A percentile compares a stretch with the other conserved stretches of the same genome.
These are phyloP conservation scores for Heliconius hermathena DNA, from an alignment of 1,140 invertebrate species.

Conservation along the genomic window DNA sequence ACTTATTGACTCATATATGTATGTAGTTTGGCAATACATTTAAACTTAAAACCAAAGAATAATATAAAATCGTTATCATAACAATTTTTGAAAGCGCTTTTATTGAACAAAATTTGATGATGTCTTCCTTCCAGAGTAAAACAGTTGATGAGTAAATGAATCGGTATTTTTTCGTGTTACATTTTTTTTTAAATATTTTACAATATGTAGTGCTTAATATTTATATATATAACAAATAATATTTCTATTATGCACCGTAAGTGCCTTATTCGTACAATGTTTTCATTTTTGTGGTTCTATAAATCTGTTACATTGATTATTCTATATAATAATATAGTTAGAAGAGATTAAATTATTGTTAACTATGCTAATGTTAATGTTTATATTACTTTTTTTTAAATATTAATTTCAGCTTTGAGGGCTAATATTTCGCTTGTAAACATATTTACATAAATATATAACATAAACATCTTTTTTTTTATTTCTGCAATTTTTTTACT, in stretches of 20 bases:
- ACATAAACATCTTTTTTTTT: neutral
- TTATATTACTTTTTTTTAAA: constrained; percentile 59
- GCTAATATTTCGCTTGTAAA: constrained; percentile 13
- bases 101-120: constrained; percentile 22
- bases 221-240: constrained; percentile 63
- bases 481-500: neutral
- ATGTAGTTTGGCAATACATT: constrained; percentile 51
- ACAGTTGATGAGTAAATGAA: constrained; percentile 65
- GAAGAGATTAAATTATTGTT: constrained; percentile 82
- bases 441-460: constrained; percentile 1
- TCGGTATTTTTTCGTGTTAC: constrained; percentile 45
- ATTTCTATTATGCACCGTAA: constrained; percentile 66
- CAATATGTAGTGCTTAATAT: constrained; percentile 71
- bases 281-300: constrained; percentile 72
- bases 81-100: constrained; percentile 23
- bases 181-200: constrained; percentile 63
- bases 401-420: constrained; percentile 42
- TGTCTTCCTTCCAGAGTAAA: constrained; percentile 31
- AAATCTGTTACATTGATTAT: constrained; percentile 75
- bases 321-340: constrained; percentile 70
- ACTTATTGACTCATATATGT: constrained; percentile 48
- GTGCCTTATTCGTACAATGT: constrained; percentile 79
- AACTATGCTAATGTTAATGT: constrained; percentile 78
- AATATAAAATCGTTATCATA: constrained; percentile 27
- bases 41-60: constrained; percentile 63